Evolutionary conservation across 1,140 invertebrate species (phyloP).

Genomic region (Phthorimaea operculella): DNA sequence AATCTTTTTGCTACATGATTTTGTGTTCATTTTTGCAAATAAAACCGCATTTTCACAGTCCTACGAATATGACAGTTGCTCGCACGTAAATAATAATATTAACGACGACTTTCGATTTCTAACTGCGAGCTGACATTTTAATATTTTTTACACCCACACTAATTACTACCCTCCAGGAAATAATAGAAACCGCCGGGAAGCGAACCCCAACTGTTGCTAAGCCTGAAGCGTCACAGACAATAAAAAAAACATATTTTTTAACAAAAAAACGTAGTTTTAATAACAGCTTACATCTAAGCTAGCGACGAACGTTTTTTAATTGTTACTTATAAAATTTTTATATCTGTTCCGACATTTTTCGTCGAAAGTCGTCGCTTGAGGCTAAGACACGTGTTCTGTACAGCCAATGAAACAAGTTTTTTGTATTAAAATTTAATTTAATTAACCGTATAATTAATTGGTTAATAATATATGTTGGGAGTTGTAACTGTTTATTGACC

Average conservation of each 20-base stretch:
- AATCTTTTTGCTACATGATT: too few relatives aligned
- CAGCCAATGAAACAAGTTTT: slow-evolving; percentile 24
- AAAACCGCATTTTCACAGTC: too few relatives aligned
- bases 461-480: neutral
- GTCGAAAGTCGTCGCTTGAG: slow-evolving; percentile 29
- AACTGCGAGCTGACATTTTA: neutral
- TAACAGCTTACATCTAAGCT: slow-evolving; percentile 25
- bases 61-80: too few relatives aligned
- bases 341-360: slow-evolving; percentile 36
- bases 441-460: neutral
- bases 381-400: slow-evolving; percentile 31
- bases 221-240: slow-evolving; percentile 14
- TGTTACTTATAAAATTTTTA: slow-evolving; percentile 22
- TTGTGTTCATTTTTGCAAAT: too few relatives aligned
- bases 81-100: too few relatives aligned
- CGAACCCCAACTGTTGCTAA: neutral
- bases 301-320: slow-evolving; percentile 34
- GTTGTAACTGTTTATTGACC: neutral
- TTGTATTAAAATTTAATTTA: slow-evolving; percentile 6
- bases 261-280: slow-evolving; percentile 23
- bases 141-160: neutral
- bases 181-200: neutral
- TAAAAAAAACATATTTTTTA: slow-evolving; percentile 1
- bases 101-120: neutral
- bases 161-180: neutral